phyloP scores from a whole-genome alignment of 2,797 vertebrate species.

The Megalops cyprinoides region DNA sequence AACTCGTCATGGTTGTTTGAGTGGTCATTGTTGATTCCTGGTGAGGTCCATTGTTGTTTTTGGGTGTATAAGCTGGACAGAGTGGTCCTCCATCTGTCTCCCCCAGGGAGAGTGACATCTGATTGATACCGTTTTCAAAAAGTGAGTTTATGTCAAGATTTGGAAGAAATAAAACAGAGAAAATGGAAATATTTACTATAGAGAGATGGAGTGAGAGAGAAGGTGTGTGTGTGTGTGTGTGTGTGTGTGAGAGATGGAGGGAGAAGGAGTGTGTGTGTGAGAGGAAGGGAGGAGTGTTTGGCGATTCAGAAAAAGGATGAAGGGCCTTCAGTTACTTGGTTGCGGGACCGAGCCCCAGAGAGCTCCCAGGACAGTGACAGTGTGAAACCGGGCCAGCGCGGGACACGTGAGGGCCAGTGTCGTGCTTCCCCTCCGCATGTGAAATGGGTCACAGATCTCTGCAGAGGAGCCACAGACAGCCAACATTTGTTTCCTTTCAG shows the following conservation, averaged over 20 bases:
- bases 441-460: conserved; percentile 2
- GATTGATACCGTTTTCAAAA: no score
- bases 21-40: no score
- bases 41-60: no score
- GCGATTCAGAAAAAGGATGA: background rate
- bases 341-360: background rate
- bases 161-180: no score
- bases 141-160: no score
- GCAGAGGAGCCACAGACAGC: no score
- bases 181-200: background rate
- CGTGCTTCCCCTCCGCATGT: background rate
- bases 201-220: background rate
- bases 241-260: background rate
- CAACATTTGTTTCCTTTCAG: background rate
- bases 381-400: background rate
- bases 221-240: no score
- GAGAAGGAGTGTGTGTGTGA: background rate
- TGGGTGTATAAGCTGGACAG: no score
- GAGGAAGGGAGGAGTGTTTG: no score
- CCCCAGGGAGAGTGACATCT: no score
- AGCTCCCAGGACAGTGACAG: background rate
- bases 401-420: background rate
- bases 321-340: background rate
- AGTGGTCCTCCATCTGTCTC: no score
- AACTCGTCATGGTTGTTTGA: no score